Percentiles rank a stretch among this genome's conserved stretches.
phyloP scores from a whole-genome alignment of 2,797 vertebrate species.

The Clarias fuscus region DNA sequence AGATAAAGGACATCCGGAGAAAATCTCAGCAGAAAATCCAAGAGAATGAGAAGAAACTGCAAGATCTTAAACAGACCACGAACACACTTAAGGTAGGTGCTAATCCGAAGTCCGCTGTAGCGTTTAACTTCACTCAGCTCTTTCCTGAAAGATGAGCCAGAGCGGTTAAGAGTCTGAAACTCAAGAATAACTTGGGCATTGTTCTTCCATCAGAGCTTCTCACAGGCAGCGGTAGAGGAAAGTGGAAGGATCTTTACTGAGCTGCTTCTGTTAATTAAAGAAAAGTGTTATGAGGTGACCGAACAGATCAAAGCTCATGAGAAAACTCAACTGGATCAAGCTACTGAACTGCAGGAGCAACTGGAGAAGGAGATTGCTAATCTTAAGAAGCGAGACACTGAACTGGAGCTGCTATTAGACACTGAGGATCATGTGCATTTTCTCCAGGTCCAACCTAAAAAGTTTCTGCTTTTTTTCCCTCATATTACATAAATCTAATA shows the following conservation, averaged over 20 bases:
- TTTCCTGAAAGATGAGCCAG: background rate
- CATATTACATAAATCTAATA: background rate
- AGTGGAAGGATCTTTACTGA: constrained; percentile 34
- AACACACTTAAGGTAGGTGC: constrained; percentile 31
- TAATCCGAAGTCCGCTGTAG: background rate
- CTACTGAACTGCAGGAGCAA: constrained; percentile 5
- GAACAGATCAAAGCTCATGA: constrained; percentile 33
- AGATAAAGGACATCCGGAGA: constrained; percentile 17
- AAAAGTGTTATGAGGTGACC: constrained; percentile 28
- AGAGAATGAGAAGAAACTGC: constrained; percentile 19
- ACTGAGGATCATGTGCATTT: constrained; percentile 38
- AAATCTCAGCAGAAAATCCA: constrained; percentile 24
- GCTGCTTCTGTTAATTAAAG: constrained; percentile 24
- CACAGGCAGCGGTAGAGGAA: constrained; percentile 27
- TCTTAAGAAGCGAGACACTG: constrained; percentile 19
- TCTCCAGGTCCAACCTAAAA: constrained; percentile 30
- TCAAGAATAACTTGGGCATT: background rate
- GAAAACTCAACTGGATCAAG: constrained; percentile 21
- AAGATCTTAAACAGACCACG: constrained; percentile 19
- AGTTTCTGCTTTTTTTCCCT: background rate
- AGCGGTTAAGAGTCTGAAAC: background rate
- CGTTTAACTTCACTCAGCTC: background rate
- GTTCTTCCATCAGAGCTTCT: constrained; percentile 6
- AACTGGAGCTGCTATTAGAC: constrained; percentile 21
- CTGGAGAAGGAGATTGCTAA: constrained; percentile 25